Base-by-base conservation (phyloP, 2,797 vertebrate species). In the Ambastaia sidthimunki region DNA sequence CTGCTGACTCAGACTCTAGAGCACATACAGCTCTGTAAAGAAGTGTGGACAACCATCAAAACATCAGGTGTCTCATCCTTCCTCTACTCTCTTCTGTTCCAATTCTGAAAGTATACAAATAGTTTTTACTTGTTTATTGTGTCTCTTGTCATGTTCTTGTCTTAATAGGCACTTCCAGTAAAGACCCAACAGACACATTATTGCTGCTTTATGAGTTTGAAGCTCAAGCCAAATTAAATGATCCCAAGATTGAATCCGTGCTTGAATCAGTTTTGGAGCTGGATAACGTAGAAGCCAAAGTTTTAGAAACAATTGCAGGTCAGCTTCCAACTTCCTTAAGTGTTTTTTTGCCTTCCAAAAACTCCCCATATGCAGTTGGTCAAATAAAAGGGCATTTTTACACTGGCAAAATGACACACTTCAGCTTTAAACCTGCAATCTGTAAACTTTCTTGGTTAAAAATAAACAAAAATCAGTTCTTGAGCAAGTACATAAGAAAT, bases 171-270 rank as follows among this genome's bases (percentile, higher is more conserved):
- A 92, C 93, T 81, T 92, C 92, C 88, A 85, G 89, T 37, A 86
- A 81, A 84, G 96, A 98, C 87, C 92, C 91, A 15, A 96, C 95
- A 76, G 95, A 96, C 62, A 94, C 91, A 0, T 84, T 99, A 74
- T 88, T 99, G 87, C 89, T 97, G 71, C 90, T 98, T 71, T 98
- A 97, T 80, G 97, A 99, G 82, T 98, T 99, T 92, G 97, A 98
- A 90, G 92, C 93, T 69, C 93, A 94, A 82, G 93, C 94, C 67
- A 98, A 97, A 88, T 89, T 96, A 82, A 96, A 94, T 44, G 96
- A 98, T 84, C 93, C 94, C 34, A 89, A 89, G 47, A 90, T 97
- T 74, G 88, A 91, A 54, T 87, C 75, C 0, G 89, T 98, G 1
- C 86, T 99, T 78, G 95, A 98, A 74, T 92, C 94, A 0, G 83